Base-by-base conservation (phyloP, 2,888 invertebrate genomes). In the Stenichneumon culpator region DNA sequence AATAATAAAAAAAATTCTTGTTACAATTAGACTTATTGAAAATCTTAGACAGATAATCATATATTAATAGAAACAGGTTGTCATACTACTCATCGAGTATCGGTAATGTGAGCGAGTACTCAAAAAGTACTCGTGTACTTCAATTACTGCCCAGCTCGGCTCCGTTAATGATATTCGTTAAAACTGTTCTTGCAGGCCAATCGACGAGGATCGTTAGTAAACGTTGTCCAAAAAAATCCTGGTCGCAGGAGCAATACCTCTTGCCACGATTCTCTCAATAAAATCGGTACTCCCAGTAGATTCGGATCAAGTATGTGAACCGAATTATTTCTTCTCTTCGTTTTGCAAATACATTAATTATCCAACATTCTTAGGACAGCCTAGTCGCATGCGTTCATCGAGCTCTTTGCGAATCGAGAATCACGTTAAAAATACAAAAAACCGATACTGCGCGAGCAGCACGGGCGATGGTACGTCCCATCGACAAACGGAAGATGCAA, bases 311-410 rank as follows among this genome's bases (percentile, higher is more conserved):
- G 78, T 74, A 79, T 14, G 39, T 47, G 19, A 11, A 28, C 19
- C 6, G 7, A 9, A n/a, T 63, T 32, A 22, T 11, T 3, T n/a
- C 36, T 60, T 69, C 25, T 60, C 3, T 28, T 28, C 14, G 9
- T 16, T 19, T 14, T 16, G 67, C 57, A 47, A 47, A 22, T 44
- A n/a, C 44, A 68, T 36, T 19, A 54, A 36, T 19, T 14, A 50
- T 0, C 50, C 2, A 32, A 54, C n/a, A 60, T 69, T 36, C 11
- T 47, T 54, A 82, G 82, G 22, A 19, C 77, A 65, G 25, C 69
- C 69, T 0, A n/a, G 44, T 65, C 82, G 82, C 9, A 36, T 82
- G 70, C 25, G 82, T 32, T 82, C 82, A 25, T 65, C 77, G 25
- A 44, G 65, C 32, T 70, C 82, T 11, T 28, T 77, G 70, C 25